phyloP scores from a whole-genome alignment of 2,888 invertebrate genomes.

The Scelioninae gen. 1 region DNA sequence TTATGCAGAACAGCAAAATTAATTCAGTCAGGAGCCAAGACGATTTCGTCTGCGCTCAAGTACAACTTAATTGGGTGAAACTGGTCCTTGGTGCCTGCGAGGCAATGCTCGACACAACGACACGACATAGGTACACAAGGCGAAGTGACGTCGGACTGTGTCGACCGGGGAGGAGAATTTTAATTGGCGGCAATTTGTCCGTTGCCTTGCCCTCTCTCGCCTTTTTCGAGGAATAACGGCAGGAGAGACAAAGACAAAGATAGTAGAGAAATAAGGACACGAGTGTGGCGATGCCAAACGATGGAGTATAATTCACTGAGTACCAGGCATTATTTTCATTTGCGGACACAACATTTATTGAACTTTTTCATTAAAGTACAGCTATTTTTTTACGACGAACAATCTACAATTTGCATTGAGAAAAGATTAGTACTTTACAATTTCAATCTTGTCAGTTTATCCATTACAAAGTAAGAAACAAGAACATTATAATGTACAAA shows the following conservation, averaged over 20 bases:
- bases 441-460: no score
- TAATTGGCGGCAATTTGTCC: conserved; percentile 78
- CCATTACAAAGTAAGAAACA: no score
- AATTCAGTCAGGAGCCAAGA: conserved; percentile 67
- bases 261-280: no score
- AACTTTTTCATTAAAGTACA: conserved; percentile 52
- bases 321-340: conserved; percentile 27
- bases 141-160: conserved; percentile 64
- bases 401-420: conserved; percentile 11
- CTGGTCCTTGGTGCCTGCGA: conserved; percentile 76
- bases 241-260: conserved; percentile 10
- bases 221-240: conserved; percentile 58
- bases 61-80: conserved; percentile 83
- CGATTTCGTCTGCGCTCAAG: conserved; percentile 71
- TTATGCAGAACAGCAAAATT: conserved; percentile 63
- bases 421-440: no score
- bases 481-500: no score
- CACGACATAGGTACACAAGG: conserved; percentile 62
- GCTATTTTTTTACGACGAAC: conserved; percentile 42
- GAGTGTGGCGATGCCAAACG: not conserved
- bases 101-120: conserved; percentile 63
- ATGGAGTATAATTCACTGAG: not conserved
- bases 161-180: conserved; percentile 73
- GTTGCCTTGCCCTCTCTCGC: conserved; percentile 66
- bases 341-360: conserved; percentile 41